Base-by-base conservation (phyloP, 30 jellyfish, hydroid and myxozoan species). In the Chrysaora quinquecirrha region DNA sequence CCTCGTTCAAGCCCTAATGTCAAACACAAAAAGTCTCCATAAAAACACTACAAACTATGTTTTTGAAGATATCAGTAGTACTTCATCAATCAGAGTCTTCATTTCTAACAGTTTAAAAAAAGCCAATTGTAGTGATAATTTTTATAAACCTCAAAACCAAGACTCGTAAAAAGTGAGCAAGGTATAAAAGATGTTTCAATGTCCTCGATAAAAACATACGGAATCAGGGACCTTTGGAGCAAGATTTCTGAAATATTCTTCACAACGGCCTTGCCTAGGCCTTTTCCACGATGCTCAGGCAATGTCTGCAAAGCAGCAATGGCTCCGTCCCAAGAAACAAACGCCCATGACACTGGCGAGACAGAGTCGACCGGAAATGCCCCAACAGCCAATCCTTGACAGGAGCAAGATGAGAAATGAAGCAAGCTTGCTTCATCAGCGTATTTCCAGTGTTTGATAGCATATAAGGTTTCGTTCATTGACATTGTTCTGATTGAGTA, bases 221-320 rank as follows among this genome's bases (percentile, higher is more conserved):
- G 88, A 22, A 76, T 76, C 11, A 29, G 48, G 29, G 34, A 73
- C 43, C 20, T 58, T 9, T 30, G n/a, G 0, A 76, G 23, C 11
- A 61, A 4, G 28, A 52, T 33, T 28, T 34, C 38, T 24, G 83
- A 34, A n/a, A 80, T 34, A 9, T 64, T 80, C 19, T 78, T 65
- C 0, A 64, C 90, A 0, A 80, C 90, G 11, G 76, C 90, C 32
- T 52, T 80, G 48, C 63, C 90, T 24, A 80, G 78, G 22, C 90
- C 90, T 30, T 80, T 64, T 64, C 83, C 27, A 20, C 56, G 29
- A 49, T 80, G 90, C n/a, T 38, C 82, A 18, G 71, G 74, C 6
- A 80, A 33, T 2, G 90, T 80, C 7, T 1, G 21, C 1, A 80
- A 67, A 0, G 75, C 83, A 64, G 71, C 34, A 48, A 80, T 64